Base-by-base conservation (phyloP, 2,797 vertebrate species). In the Sebastes itinus region DNA sequence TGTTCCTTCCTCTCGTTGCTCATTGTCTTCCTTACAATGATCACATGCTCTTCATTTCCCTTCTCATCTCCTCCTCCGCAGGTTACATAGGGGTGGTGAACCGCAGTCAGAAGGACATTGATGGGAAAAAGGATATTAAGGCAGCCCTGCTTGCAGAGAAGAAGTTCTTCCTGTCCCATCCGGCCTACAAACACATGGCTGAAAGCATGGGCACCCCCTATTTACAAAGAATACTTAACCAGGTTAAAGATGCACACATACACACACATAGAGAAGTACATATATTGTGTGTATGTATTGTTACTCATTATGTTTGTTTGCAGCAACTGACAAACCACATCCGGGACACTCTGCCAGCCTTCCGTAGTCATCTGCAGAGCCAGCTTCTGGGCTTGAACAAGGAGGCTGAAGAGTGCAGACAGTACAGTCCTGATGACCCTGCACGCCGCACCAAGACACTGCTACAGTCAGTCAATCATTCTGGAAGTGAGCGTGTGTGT, bases 261-360 rank as follows among this genome's bases (percentile, higher is more conserved):
- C 72, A 58, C 46, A 68, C 14, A 54, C 23, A 18, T 7, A 71
- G 6, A 38, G 4, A 62, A 35, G 5, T 38, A 55, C 70, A 67
- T 22, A 10, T 1, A n/a, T 11, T 59, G 14, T 71, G 23, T 65
- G 3, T 66, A 27, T 33, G 46, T 49, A 49, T 49, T 4, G 46
- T 42, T 52, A 66, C 14, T 75, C 16, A 76, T 46, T 0, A 12
- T 80, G 4, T 87, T 84, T 93, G 46, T 90, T 79, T 79, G 54
- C 89, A 97, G 97, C 97, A 98, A 97, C 96, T 99, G 85, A 99
- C 97, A 86, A 97, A 98, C 90, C 98, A 99, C 91, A 99, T 98
- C 86, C 95, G 97, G 62, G 97, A 98, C 52, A 97, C 95, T 1
- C 88, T 98, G 79, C 97, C 97, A 56, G 95, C 92, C 65, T 96